Base-by-base conservation (phyloP, 1,140 invertebrate species). In the Trichoplusia ni region DNA sequence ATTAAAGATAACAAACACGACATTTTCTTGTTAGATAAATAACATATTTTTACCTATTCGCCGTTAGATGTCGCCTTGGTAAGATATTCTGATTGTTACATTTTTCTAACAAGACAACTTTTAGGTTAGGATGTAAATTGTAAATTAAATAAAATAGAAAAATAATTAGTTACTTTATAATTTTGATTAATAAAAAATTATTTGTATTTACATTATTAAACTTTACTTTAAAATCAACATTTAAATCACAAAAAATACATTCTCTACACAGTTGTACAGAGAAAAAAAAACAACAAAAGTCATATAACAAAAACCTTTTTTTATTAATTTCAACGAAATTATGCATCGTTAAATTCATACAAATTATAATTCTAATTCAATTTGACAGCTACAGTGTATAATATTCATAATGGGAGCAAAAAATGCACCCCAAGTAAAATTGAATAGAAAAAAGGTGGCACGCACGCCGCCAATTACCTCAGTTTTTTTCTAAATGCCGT, bases 401-500 rank as follows among this genome's bases (percentile, higher is more conserved):
- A 44, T 54, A 71, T 67, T 67, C 69, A 63, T 86, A 86, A 89
- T 89, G 80, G 80, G 68, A 42, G 73, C 82, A 89, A 89, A 89
- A 89, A 89, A 86, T 71, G 62, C 81, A 84, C 86, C 86, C 86
- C 81, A 82, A 74, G 8, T 62, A 63, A 54, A 63, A 61, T 4
- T 38, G 2, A 77, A 82, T 79, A 79, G 82, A 81, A 78, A 61
- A 79, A 74, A 82, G 82, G 78, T 76, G 82, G 82, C 84, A 83
- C 86, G 77, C 79, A 82, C 51, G 75, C 76, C 75, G 79, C 83
- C 86, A 89, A 90, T 90, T 87, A 89, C 70, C 68, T 81, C 71
- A 66, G 76, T 84, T 80, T 86, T 89, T 89, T 86, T 80, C 73
- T 64, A 71, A 77, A 77, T 58, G 69, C 49, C 72, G 76, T 75